phyloP scores from a whole-genome alignment of 2,888 invertebrate species.

The Cheilosia scutellata region DNA sequence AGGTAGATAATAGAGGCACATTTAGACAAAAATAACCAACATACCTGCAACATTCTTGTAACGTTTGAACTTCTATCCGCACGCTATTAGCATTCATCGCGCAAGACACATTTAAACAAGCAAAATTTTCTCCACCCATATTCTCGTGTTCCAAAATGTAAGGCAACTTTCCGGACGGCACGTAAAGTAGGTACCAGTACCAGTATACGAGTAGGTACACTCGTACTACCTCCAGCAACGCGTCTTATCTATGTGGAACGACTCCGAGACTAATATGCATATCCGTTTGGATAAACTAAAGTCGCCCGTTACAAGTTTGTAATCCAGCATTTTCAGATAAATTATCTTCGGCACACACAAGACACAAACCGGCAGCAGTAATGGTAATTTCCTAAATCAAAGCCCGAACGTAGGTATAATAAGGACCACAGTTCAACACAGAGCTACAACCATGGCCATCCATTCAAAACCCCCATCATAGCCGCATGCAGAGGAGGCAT shows the following conservation, averaged over 20 bases:
- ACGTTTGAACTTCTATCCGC: conserved; percentile 5
- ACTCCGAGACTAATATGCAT: conserved; percentile 73
- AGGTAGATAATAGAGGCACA: too few relatives aligned
- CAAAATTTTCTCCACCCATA: neutral
- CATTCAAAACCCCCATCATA: conserved; percentile 21
- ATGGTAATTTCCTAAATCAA: conserved; percentile 74
- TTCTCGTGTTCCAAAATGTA: conserved; percentile 27
- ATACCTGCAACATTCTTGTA: neutral
- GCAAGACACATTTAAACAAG: conserved; percentile 33
- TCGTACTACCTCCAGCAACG: conserved; percentile 65
- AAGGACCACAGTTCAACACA: conserved; percentile 43
- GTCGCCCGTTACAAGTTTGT: conserved; percentile 75
- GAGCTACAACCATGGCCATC: conserved; percentile 9
- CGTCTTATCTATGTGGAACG: conserved; percentile 75
- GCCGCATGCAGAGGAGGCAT: neutral
- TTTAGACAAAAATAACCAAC: too few relatives aligned
- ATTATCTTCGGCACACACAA: conserved; percentile 64
- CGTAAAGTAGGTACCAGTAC: conserved; percentile 28
- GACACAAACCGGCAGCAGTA: conserved; percentile 54
- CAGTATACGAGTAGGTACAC: conserved; percentile 28
- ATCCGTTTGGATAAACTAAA: conserved; percentile 75
- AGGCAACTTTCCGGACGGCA: conserved; percentile 17
- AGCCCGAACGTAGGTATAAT: conserved; percentile 48
- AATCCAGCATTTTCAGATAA: conserved; percentile 75
- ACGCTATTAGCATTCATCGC: conserved; percentile 29